phyloP scores from a whole-genome alignment of 2,113 vertebrate genomes.

The Naja naja region DNA sequence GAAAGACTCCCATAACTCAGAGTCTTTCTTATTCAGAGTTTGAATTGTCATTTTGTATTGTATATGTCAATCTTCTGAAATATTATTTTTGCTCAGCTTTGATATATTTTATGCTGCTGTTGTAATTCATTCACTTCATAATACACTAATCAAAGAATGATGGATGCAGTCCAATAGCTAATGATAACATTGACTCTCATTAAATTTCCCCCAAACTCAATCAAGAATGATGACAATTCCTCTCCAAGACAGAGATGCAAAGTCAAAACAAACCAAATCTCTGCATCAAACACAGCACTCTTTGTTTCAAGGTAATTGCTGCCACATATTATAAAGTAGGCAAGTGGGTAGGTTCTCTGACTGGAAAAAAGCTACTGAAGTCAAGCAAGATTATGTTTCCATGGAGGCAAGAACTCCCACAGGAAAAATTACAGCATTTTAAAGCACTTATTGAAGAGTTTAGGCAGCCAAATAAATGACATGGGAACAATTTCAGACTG shows the following conservation, averaged over 20 bases:
- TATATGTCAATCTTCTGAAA: conserved; percentile 20
- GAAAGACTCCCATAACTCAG: neutral
- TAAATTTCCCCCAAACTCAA: conserved; percentile 13
- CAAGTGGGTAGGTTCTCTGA: conserved; percentile 48
- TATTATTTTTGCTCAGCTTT: neutral
- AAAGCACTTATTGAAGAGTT: conserved; percentile 62
- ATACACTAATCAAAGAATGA: conserved; percentile 10
- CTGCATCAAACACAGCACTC: neutral
- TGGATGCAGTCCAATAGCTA: conserved; percentile 29
- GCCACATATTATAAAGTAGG: conserved; percentile 51
- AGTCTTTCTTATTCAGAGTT: neutral
- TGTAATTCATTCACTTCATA: conserved; percentile 7
- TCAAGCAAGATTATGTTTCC: conserved; percentile 68
- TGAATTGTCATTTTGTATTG: conserved; percentile 27
- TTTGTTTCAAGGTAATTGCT: neutral
- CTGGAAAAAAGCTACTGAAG: conserved; percentile 50
- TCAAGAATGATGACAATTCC: conserved; percentile 10
- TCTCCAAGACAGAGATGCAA: conserved; percentile 28
- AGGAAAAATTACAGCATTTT: conserved; percentile 62
- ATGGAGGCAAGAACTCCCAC: conserved; percentile 68
- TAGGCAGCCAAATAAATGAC: conserved; percentile 63
- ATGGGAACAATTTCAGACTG: conserved; percentile 48
- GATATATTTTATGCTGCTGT: neutral
- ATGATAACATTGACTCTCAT: conserved; percentile 16
- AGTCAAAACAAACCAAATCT: neutral